These are phyloP conservation scores for Notothenia rossii DNA, from an alignment of 2,113 vertebrate species.

Conservation along the genomic window DNA sequence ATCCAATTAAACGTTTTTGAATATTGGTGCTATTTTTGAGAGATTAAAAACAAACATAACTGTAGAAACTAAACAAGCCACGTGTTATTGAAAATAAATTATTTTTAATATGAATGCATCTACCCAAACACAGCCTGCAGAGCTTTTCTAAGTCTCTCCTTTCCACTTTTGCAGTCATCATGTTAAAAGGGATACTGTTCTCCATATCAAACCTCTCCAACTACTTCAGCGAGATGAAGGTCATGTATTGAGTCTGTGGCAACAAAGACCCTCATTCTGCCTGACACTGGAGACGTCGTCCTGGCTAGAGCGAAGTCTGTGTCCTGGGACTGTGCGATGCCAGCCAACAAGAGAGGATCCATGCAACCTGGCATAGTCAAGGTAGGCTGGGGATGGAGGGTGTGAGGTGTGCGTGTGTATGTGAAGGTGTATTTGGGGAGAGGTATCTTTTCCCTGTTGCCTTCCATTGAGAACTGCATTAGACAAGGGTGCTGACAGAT, in stretches of 20 bases:
- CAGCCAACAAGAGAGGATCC: slow-evolving; percentile 60
- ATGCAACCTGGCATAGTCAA: slow-evolving; percentile 43
- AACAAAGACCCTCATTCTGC: slow-evolving; percentile 76
- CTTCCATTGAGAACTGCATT: slow-evolving; percentile 57
- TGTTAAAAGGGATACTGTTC: slow-evolving; percentile 52
- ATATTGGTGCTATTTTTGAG: slow-evolving; percentile 1
- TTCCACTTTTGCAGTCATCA: slow-evolving; percentile 21
- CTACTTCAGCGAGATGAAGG: slow-evolving; percentile 37
- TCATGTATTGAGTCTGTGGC: slow-evolving; percentile 49
- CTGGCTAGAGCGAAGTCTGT: slow-evolving; percentile 23
- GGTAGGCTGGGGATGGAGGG: slow-evolving; percentile 37
- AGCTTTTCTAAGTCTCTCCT: slow-evolving; percentile 13
- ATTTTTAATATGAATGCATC: background rate
- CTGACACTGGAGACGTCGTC: slow-evolving; percentile 67
- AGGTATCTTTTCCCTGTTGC: slow-evolving; percentile 36
- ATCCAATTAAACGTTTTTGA: background rate
- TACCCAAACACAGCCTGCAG: background rate
- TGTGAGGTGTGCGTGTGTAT: slow-evolving; percentile 18
- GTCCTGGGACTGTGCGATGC: slow-evolving; percentile 54
- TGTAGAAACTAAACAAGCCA: background rate
- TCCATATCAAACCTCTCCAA: slow-evolving; percentile 39
- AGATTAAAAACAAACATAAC: background rate
- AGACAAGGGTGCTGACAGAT: slow-evolving; percentile 65
- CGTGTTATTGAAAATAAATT: no score
- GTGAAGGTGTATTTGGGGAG: slow-evolving; percentile 33